phyloP scores from a whole-genome alignment of 1,140 invertebrate species.

The Patella vulgata region DNA sequence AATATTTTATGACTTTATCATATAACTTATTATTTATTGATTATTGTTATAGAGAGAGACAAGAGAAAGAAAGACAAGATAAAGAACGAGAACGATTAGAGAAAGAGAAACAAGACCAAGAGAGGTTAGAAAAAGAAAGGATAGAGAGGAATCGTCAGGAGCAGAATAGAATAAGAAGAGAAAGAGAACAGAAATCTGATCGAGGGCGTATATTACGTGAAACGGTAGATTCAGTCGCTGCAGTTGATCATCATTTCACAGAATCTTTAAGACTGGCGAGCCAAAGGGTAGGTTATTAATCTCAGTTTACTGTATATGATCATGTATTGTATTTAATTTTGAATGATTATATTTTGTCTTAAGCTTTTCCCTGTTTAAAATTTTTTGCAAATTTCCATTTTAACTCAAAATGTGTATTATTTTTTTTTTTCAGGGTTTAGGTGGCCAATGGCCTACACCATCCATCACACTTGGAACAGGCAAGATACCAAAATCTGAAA shows the following conservation, averaged over 20 bases:
- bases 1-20: no score
- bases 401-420: no score
- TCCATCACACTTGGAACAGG: constrained; percentile 57
- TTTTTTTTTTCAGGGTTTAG: constrained; percentile 15
- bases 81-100: constrained; percentile 44
- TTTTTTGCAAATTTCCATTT: no score
- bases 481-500: constrained; percentile 27
- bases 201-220: constrained; percentile 64
- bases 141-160: constrained; percentile 32
- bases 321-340: constrained; percentile 1
- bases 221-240: constrained; percentile 66
- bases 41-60: constrained; percentile 19
- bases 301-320: neutral
- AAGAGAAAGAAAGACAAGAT: constrained; percentile 31
- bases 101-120: constrained; percentile 65
- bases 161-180: constrained; percentile 4
- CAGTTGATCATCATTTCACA: constrained; percentile 90
- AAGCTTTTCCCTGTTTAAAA: neutral
- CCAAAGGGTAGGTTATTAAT: constrained; percentile 76
- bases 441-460: constrained; percentile 42
- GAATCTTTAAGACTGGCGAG: constrained; percentile 84
- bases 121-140: constrained; percentile 70
- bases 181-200: constrained; percentile 67
- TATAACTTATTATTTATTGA: no score
- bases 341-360: neutral